Base-by-base conservation (phyloP, 1,140 invertebrate genomes). In the Drosophila insularis region DNA sequence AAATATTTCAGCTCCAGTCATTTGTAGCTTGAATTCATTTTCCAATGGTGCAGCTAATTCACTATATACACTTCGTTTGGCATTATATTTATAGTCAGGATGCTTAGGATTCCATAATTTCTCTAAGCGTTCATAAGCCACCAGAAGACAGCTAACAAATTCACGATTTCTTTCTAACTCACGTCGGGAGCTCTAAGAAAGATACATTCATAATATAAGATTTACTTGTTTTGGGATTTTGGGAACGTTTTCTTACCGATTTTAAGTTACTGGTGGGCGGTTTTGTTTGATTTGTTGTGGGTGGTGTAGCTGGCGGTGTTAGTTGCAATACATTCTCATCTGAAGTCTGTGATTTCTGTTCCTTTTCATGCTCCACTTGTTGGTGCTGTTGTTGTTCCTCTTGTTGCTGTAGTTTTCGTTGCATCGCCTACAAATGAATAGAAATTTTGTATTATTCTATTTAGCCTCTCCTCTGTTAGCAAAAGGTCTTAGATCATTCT, bases 41-140 rank as follows among this genome's bases (percentile, higher is more conserved):
- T 84, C 67, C 10, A 91, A 62, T 2, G 89, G 89, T 0, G 59
- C 78, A 10, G 82, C 82, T 32, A 91, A 37, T 21, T 91, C 90
- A 3, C 72, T 62, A 23, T 90, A 91, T 14, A 87, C 64, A 35
- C 73, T 89, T 1, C 82, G 71, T 37, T 90, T 84, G 21, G 89
- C 82, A 73, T 91, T 91, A 54, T 91, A 91, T 55, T 91, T 91
- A 63, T 91, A 91, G 21, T 79, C 75, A 2, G 81, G 64, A 71
- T 91, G 90, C 23, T 86, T 78, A 39, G 90, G 90, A 74, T 91
- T 91, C 90, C 90, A 91, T 5, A 91, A 66, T 8, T 90, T 91
- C 46, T 90, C 90, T 27, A 78, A 58, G 4, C 81, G 90, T 50
- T 91, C 81, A 35, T 91, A 91, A 8, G 74, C 86, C n/a, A 70